Percentiles rank a stretch among this genome's conserved stretches.
Evolutionary conservation across 2,888 invertebrate species (phyloP).

Genomic region (Hypercompe scribonia): DNA sequence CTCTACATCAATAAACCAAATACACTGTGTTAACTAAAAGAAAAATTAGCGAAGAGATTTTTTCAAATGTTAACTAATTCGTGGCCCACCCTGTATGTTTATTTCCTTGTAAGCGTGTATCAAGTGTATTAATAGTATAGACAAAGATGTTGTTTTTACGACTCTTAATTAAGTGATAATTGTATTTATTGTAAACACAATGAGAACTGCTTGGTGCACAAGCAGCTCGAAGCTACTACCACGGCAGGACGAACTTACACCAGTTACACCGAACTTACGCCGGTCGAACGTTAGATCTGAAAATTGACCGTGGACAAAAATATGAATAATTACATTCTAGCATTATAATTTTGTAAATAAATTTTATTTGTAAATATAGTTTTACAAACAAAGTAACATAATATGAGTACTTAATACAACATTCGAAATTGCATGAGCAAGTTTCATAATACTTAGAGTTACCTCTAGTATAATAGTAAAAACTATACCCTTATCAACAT

Average conservation of each 20-base stretch:
- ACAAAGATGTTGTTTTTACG: too few relatives aligned
- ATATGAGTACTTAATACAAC: neutral
- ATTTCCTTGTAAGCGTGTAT: too few relatives aligned
- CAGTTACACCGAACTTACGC: neutral
- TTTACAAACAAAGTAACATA: neutral
- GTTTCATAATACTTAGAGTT: neutral
- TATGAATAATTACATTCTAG: neutral
- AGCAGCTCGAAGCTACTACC: too few relatives aligned
- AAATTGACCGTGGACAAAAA: neutral
- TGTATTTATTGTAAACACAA: neutral
- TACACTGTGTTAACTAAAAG: too few relatives aligned
- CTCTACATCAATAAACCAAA: too few relatives aligned
- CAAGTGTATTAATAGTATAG: too few relatives aligned
- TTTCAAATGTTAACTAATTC: too few relatives aligned
- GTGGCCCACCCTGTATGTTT: too few relatives aligned
- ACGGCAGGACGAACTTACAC: neutral
- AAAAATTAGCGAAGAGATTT: too few relatives aligned
- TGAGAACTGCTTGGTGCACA: neutral
- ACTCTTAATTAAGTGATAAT: neutral
- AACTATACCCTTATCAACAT: too few relatives aligned
- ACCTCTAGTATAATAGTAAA: neutral
- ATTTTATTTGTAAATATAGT: neutral
- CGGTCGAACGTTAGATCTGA: neutral
- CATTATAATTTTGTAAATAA: neutral
- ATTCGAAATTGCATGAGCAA: neutral